phyloP scores from a whole-genome alignment of 53 echinoderm and acorn worm species.

The Apostichopus leukothele region DNA sequence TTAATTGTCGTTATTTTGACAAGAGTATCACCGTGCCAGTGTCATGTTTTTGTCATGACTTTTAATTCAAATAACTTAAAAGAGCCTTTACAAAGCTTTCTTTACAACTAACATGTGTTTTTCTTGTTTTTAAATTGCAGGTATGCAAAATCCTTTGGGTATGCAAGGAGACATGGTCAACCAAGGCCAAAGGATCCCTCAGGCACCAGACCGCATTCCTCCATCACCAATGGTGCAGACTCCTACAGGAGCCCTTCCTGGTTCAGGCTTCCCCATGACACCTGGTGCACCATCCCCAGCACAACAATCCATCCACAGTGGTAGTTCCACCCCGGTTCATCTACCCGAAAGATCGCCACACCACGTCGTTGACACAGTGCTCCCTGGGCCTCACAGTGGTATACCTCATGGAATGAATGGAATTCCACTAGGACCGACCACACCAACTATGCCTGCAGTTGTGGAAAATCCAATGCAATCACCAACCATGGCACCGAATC shows the following conservation, averaged over 20 bases:
- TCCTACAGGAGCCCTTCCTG: constrained; percentile 52
- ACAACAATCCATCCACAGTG: constrained; percentile 36
- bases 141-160: constrained; percentile 61
- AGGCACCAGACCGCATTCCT: constrained; percentile 27
- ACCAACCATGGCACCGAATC: constrained; percentile 5
- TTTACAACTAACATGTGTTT: neutral
- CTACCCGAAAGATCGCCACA: constrained; percentile 37
- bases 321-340: constrained; percentile 43
- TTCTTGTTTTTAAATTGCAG: neutral
- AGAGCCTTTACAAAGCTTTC: neutral
- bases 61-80: too few species aligned
- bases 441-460: constrained; percentile 39
- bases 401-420: constrained; percentile 33
- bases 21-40: too few species aligned
- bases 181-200: constrained; percentile 46
- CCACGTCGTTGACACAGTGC: constrained; percentile 9
- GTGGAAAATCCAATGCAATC: constrained; percentile 42
- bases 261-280: constrained; percentile 51
- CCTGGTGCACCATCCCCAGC: constrained; percentile 53
- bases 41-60: too few species aligned
- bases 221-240: constrained; percentile 57
- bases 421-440: constrained; percentile 36
- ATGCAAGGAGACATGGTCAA: constrained; percentile 69
- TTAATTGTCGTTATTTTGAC: too few species aligned
- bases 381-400: constrained; percentile 22